These are phyloP conservation scores for Cactoblastis cactorum DNA, from an alignment of 2,888 invertebrate genomes.

Conservation along the genomic window DNA sequence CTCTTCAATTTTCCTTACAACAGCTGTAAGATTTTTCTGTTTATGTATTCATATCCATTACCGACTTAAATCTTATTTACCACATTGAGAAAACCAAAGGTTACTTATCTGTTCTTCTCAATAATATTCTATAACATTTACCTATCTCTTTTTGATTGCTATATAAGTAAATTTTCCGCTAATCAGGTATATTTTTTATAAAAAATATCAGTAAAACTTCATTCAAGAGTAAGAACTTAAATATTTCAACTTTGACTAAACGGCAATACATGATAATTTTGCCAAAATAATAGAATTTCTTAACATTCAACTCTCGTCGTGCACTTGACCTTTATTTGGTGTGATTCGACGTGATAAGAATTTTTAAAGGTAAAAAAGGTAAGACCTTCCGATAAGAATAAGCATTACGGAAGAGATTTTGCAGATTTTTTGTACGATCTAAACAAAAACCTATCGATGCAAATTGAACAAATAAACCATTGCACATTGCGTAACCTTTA, in stretches of 20 bases:
- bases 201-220: no score
- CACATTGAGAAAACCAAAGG: neutral
- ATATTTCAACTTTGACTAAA: no score
- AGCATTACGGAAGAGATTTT: neutral
- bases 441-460: neutral
- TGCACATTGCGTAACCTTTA: no score
- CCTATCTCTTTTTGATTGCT: neutral
- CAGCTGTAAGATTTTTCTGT: neutral
- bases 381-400: slow-evolving; percentile 1
- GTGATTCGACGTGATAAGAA: slow-evolving; percentile 1
- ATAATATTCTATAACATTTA: neutral
- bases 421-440: neutral
- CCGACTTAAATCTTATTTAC: neutral
- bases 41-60: neutral
- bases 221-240: no score
- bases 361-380: neutral
- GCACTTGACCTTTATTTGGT: slow-evolving; percentile 7
- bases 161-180: no score
- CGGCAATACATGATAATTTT: neutral
- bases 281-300: neutral
- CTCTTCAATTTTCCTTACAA: slow-evolving; percentile 33
- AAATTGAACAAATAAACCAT: no score
- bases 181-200: no score
- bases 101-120: neutral
- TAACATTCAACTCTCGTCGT: neutral